Evolutionary conservation across 2,888 invertebrate species (phyloP).

Genomic region (Monoplex corrugatus): DNA sequence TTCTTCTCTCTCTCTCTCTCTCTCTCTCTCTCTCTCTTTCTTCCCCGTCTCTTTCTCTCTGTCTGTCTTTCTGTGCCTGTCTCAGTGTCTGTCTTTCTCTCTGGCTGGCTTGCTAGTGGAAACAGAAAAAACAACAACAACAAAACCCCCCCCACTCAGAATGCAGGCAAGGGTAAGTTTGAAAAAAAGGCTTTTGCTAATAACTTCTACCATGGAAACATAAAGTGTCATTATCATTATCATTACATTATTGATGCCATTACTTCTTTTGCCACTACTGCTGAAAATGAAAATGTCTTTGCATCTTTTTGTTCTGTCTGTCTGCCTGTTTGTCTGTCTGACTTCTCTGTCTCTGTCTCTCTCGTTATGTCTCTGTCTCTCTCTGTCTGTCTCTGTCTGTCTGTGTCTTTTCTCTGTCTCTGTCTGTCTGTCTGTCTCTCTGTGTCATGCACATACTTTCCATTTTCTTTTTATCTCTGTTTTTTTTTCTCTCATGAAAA

Average conservation of each 20-base stretch:
- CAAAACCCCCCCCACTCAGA: no score
- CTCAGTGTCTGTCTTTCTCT: background rate
- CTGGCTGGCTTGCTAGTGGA: no score
- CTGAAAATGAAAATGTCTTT: no score
- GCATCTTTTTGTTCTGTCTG: background rate
- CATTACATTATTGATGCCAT: no score
- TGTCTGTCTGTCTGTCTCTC: background rate
- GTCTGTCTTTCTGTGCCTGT: background rate
- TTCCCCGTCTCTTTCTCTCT: background rate
- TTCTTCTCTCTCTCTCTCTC: background rate
- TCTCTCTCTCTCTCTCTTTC: background rate
- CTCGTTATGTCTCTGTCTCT: background rate
- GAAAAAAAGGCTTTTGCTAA: no score
- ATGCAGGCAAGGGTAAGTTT: no score
- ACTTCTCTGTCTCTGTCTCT: background rate
- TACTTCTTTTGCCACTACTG: no score
- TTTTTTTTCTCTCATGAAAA: background rate
- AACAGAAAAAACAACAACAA: no score
- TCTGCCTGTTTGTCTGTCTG: background rate
- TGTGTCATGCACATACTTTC: background rate
- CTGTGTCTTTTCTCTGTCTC: background rate
- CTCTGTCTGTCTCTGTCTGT: background rate
- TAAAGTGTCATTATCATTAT: no score
- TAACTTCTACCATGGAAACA: no score
- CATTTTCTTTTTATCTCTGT: background rate